Evolutionary conservation across 1,140 invertebrate species (phyloP).

Genomic region (Drosophila mojavensis): DNA sequence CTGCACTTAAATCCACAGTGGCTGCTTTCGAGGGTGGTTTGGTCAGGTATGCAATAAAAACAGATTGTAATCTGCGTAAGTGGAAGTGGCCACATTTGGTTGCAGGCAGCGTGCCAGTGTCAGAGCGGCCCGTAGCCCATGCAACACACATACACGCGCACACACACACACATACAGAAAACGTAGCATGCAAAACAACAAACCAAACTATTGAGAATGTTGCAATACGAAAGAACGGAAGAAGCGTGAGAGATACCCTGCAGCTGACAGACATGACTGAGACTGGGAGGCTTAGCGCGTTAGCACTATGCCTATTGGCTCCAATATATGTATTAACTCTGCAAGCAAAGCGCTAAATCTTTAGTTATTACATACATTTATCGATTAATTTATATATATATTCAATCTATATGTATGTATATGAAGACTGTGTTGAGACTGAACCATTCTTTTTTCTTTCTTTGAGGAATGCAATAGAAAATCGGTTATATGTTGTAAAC

Average conservation of each 20-base stretch:
- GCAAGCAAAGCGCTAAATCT: too few species aligned
- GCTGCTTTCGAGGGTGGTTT: background rate
- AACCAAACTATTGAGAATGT: constrained; percentile 4
- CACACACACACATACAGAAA: background rate
- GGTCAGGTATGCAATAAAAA: constrained; percentile 59
- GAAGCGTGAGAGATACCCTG: constrained; percentile 1
- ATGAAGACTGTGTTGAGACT: too few species aligned
- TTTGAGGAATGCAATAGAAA: too few species aligned
- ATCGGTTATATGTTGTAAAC: too few species aligned
- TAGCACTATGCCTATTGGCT: too few species aligned
- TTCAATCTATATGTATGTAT: too few species aligned
- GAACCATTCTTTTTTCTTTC: too few species aligned
- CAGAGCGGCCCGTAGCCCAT: constrained; percentile 17
- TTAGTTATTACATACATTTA: too few species aligned
- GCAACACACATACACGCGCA: background rate
- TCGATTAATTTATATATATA: too few species aligned
- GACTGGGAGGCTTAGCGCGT: too few species aligned
- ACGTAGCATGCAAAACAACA: constrained; percentile 30
- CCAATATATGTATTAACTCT: background rate
- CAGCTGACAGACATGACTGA: too few species aligned
- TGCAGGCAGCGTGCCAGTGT: constrained; percentile 36
- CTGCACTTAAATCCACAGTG: constrained; percentile 27
- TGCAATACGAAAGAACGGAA: background rate
- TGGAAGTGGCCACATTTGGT: constrained; percentile 70
- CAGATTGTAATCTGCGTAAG: constrained; percentile 74